These are phyloP conservation scores for Microtus oregoni DNA, from an alignment of 2,113 vertebrate species.

Conservation along the genomic window DNA sequence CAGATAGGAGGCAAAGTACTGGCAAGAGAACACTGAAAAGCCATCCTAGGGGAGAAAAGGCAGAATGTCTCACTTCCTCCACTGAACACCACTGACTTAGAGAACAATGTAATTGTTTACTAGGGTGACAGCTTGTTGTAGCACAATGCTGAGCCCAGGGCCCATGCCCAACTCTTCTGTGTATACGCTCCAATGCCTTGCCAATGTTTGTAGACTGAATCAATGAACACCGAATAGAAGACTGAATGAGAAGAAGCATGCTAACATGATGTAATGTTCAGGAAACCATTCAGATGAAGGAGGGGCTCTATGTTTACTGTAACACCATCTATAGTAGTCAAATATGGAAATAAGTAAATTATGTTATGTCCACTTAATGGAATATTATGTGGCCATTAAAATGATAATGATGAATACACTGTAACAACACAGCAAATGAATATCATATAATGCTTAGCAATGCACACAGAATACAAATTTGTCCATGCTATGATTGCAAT, in stretches of 20 bases:
- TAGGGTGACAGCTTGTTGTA: neutral
- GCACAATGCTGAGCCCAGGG: neutral
- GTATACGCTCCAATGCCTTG: neutral
- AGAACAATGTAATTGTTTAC: conserved; percentile 16
- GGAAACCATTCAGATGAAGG: conserved; percentile 38
- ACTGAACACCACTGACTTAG: neutral
- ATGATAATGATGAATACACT: conserved; percentile 53
- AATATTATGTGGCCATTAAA: conserved; percentile 70
- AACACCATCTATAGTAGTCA: conserved; percentile 53
- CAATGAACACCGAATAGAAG: neutral
- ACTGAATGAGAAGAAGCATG: conserved; percentile 23
- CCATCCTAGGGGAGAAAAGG: neutral
- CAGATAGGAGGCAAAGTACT: conserved; percentile 4
- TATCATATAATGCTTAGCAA: conserved; percentile 58
- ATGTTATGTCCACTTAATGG: conserved; percentile 34
- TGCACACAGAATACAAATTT: conserved; percentile 45
- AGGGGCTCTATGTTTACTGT: conserved; percentile 44
- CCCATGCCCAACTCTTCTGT: neutral
- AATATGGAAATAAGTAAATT: conserved; percentile 63
- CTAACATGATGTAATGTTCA: conserved; percentile 45
- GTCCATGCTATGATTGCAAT: conserved; percentile 46
- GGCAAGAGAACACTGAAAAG: conserved; percentile 49
- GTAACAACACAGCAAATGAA: conserved; percentile 49
- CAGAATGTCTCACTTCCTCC: conserved; percentile 18
- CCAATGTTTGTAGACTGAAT: conserved; percentile 6